A percentile compares a stretch with the other conserved stretches of the same genome.
Evolutionary conservation across 92 coral and sea anemone genomes (phyloP).

Genomic region (Parazoanthus swiftii): DNA sequence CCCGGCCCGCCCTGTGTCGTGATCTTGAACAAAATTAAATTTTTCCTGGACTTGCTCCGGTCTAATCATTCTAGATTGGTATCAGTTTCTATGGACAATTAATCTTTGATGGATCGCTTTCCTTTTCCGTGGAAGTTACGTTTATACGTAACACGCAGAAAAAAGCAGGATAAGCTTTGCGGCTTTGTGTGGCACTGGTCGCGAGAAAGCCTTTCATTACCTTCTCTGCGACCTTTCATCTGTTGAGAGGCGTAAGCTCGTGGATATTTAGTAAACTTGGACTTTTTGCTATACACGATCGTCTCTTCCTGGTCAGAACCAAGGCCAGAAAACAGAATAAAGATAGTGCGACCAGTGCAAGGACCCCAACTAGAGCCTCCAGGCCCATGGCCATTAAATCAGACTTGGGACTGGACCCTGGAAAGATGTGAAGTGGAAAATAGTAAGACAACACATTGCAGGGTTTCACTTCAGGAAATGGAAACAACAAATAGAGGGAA

Average conservation of each 20-base stretch:
- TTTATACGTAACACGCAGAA: no score
- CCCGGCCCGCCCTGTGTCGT: no score
- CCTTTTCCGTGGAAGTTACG: no score
- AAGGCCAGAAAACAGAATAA: neutral
- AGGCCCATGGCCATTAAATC: neutral
- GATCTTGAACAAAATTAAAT: no score
- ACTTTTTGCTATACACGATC: slow-evolving; percentile 4
- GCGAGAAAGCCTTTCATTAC: no score
- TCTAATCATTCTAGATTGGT: no score
- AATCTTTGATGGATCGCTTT: no score
- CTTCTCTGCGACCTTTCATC: neutral
- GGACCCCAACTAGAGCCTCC: slow-evolving; percentile 13
- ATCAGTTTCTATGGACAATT: no score
- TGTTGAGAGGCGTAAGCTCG: slow-evolving; percentile 14
- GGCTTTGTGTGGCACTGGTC: neutral
- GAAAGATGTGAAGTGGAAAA: neutral
- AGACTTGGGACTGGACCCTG: slow-evolving; percentile 11
- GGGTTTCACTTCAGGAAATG: neutral
- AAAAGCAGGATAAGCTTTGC: neutral
- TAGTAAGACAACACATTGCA: neutral
- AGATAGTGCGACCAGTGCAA: neutral
- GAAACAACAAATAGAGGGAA: neutral
- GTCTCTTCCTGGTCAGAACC: slow-evolving; percentile 7
- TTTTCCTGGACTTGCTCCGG: no score
- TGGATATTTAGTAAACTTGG: neutral